Conservation (phyloP, 2,888 invertebrate genomes). For the Drosophila tanythrix region DNA sequence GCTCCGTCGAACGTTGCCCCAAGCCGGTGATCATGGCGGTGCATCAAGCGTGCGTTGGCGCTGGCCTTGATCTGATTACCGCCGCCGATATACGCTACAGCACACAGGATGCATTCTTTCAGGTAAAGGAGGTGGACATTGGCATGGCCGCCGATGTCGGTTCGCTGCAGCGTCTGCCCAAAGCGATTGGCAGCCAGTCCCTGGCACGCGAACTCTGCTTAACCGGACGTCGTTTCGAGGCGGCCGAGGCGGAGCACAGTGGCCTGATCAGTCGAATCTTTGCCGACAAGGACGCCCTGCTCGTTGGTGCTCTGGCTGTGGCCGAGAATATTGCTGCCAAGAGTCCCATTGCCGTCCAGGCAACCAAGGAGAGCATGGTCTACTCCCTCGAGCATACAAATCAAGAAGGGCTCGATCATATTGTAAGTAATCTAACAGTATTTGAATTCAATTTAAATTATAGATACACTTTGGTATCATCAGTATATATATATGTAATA, state of each 20-base stretch:
- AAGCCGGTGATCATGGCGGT: slow-evolving; percentile 96
- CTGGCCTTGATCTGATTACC: slow-evolving; percentile 94
- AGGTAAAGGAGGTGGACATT: slow-evolving; percentile 93
- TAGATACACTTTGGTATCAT: neutral
- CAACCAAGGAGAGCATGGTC: slow-evolving; percentile 92
- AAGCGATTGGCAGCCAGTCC: slow-evolving; percentile 93
- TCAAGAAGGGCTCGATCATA: slow-evolving; percentile 94
- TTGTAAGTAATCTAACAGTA: slow-evolving; percentile 88
- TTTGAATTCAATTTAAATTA: neutral
- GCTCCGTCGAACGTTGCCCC: slow-evolving; percentile 92
- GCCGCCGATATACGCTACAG: slow-evolving; percentile 97
- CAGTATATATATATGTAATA: too few relatives aligned
- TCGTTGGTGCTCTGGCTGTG: slow-evolving; percentile 90
- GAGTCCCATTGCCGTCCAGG: slow-evolving; percentile 98
- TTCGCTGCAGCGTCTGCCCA: slow-evolving; percentile 95
- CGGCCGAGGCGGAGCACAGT: slow-evolving; percentile 91
- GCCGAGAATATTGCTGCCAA: slow-evolving; percentile 93
- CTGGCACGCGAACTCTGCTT: slow-evolving; percentile 94
- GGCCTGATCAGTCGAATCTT: slow-evolving; percentile 91
- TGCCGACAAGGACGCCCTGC: slow-evolving; percentile 85
- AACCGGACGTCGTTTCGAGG: slow-evolving; percentile 92
- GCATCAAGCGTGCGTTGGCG: slow-evolving; percentile 96
- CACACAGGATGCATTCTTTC: slow-evolving; percentile 94
- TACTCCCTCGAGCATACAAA: slow-evolving; percentile 95
- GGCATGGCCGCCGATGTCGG: slow-evolving; percentile 99